phyloP scores from a whole-genome alignment of 1,140 invertebrate species.

The Heliconius melpomene region DNA sequence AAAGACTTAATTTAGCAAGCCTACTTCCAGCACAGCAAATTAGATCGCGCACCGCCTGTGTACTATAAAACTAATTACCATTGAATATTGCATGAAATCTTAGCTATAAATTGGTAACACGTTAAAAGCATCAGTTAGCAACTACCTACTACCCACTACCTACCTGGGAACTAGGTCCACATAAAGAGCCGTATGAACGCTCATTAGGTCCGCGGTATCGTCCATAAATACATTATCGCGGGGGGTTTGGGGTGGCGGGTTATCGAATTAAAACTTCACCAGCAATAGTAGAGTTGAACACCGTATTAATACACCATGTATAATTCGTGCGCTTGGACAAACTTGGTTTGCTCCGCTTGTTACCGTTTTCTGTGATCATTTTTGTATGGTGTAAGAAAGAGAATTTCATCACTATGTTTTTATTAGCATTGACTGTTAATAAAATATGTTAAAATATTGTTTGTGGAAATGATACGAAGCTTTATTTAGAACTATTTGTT shows the following conservation, averaged over 20 bases:
- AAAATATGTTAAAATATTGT: no score
- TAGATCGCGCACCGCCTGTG: background rate
- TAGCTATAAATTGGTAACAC: constrained; percentile 17
- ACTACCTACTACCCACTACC: constrained; percentile 19
- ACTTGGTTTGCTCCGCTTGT: constrained; percentile 56
- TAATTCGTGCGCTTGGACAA: constrained; percentile 77
- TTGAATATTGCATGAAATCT: constrained; percentile 14
- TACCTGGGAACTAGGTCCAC: constrained; percentile 54
- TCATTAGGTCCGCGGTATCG: constrained; percentile 78
- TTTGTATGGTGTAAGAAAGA: background rate
- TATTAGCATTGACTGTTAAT: background rate
- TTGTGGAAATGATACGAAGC: no score
- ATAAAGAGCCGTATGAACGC: constrained; percentile 71
- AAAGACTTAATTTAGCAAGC: no score
- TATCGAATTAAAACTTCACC: constrained; percentile 80
- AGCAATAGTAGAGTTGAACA: constrained; percentile 78
- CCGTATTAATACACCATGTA: constrained; percentile 79
- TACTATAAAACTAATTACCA: constrained; percentile 9
- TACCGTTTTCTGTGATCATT: background rate
- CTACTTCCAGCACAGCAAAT: background rate
- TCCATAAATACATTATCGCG: constrained; percentile 78
- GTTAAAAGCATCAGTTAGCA: constrained; percentile 51
- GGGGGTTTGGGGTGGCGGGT: constrained; percentile 55
- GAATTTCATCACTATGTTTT: background rate
- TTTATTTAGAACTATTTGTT: no score